phyloP scores from a whole-genome alignment of 2,113 vertebrate species.

The Aspiorhynchus laticeps region DNA sequence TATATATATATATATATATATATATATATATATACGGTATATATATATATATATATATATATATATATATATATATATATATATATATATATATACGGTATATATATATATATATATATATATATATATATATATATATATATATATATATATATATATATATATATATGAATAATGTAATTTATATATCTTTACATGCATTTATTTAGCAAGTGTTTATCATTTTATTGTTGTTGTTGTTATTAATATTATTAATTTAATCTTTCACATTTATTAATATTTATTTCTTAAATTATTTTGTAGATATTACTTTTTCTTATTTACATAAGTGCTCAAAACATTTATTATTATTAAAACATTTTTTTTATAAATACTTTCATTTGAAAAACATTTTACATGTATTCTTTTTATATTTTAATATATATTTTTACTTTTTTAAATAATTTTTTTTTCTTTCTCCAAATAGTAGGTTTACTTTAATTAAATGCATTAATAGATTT shows the following conservation, averaged over 20 bases:
- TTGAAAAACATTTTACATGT: not conserved
- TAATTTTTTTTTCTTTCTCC: not conserved
- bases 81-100: not conserved
- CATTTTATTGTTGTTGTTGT: not conserved
- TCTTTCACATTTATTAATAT: too few relatives aligned
- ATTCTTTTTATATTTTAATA: not conserved
- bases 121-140: not conserved
- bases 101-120: not conserved
- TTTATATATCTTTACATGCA: not conserved
- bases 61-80: not conserved
- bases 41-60: not conserved
- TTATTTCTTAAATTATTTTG: too few relatives aligned
- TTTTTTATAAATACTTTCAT: not conserved
- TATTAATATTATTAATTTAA: not conserved
- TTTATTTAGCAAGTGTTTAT: not conserved
- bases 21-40: not conserved
- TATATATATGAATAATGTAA: not conserved
- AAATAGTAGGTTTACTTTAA: not conserved
- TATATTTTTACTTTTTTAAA: not conserved
- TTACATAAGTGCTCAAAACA: too few relatives aligned
- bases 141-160: not conserved
- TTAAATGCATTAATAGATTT: not conserved
- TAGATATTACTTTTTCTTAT: too few relatives aligned
- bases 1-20: not conserved
- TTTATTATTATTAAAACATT: not conserved